Conservation (phyloP, 1,140 invertebrate genomes). For the Colletes latitarsis region DNA sequence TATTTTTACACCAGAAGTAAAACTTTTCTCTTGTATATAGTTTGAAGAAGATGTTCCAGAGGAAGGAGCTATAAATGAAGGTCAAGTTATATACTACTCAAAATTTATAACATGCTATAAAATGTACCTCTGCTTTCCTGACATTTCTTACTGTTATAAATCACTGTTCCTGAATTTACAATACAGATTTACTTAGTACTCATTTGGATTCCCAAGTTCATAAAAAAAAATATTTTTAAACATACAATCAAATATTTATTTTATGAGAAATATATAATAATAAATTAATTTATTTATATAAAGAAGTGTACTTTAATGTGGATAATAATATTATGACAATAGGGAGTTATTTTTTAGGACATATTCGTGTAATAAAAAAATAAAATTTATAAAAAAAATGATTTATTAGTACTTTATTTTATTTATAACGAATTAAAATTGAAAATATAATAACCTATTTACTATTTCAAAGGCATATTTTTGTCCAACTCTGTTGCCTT, state of each 20-base stretch:
- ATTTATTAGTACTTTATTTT: not conserved
- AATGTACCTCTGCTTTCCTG: not conserved
- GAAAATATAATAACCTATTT: not conserved
- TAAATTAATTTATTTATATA: too few relatives aligned
- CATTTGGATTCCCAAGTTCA: too few relatives aligned
- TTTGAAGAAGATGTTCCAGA: not conserved
- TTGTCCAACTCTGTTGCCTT: not conserved
- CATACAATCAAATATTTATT: too few relatives aligned
- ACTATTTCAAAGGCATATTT: not conserved
- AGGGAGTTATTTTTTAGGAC: too few relatives aligned
- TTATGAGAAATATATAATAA: too few relatives aligned
- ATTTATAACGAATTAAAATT: not conserved
- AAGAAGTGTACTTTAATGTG: too few relatives aligned
- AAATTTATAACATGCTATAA: constrained; percentile 8
- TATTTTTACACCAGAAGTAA: not conserved
- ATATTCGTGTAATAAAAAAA: too few relatives aligned
- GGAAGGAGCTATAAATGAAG: too few relatives aligned
- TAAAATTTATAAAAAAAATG: not conserved
- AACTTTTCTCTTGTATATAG: not conserved
- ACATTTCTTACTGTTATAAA: constrained; percentile 2
- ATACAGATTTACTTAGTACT: not conserved
- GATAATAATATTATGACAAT: too few relatives aligned
- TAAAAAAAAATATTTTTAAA: not conserved
- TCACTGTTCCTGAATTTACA: not conserved
- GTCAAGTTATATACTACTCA: not conserved